Base-by-base conservation (phyloP, 2,888 invertebrate species). In the Herminia tarsipennalis region DNA sequence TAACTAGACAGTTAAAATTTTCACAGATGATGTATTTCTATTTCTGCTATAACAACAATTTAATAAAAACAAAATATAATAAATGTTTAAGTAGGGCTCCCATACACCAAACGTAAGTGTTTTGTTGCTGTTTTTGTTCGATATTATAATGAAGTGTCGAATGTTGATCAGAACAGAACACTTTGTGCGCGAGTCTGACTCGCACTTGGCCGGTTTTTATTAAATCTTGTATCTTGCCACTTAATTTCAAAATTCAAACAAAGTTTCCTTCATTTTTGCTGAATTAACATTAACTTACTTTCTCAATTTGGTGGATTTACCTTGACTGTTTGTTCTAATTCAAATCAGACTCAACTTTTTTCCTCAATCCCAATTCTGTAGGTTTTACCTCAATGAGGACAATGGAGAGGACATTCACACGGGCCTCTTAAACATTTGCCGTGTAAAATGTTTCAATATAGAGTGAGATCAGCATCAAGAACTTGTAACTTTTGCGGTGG, bases 361-460 rank as follows among this genome's bases (percentile, higher is more conserved):
- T 33, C 34, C 10, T 21, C 28, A 9, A 14, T 20, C n/a, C 9
- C 20, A 20, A 12, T 28, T 41, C 18, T 25, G 1, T 41, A 22
- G 16, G 22, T 30, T n/a, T 39, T 29, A 44, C 40, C 30, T 39
- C 39, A 3, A 6, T 52, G 29, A 46, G 44, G 33, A 47, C 49
- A 53, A 38, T 17, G 32, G 5, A 13, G 5, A 25, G 10, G 25
- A 33, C 8, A 40, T 27, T 36, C 25, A 21, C 18, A 28, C 18
- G 8, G 20, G 24, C 21, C 33, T 39, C 16, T 18, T 37, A 20
- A 61, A 65, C 67, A 74, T 72, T 73, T 62, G 67, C 67, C 69
- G 71, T 73, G 67, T 66, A 72, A 78, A 79, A 78, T 79, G 73
- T 78, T 79, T 82, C 81, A 83, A 84, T 82, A 85, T 78, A 80